Evolutionary conservation across 2,113 vertebrate species (phyloP).

Genomic region (Heterotis niloticus): DNA sequence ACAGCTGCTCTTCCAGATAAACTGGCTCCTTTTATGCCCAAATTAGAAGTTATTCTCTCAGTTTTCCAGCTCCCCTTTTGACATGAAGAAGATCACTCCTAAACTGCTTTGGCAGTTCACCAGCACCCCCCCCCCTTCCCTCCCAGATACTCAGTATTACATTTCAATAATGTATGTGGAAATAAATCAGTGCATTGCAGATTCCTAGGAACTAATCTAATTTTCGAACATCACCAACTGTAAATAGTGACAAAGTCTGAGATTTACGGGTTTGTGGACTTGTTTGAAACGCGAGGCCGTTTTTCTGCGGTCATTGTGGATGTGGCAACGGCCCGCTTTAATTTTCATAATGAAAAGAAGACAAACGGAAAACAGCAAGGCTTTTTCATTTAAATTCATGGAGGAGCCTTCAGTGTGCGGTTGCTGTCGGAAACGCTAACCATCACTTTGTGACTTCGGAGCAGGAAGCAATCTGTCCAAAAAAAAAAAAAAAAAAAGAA

Average conservation of each 20-base stretch:
- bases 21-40: constrained; percentile 5
- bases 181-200: background rate
- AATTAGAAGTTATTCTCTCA: constrained; percentile 4
- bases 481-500: background rate
- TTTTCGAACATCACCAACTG: too few relatives aligned
- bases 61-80: background rate
- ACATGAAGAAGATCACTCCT: constrained; percentile 8
- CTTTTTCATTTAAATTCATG: background rate
- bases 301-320: background rate
- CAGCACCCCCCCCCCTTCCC: background rate
- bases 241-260: background rate
- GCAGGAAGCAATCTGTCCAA: background rate
- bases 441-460: background rate
- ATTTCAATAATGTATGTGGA: background rate
- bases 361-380: background rate
- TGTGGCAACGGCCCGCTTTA: background rate
- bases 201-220: background rate
- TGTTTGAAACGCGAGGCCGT: background rate
- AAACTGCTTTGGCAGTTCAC: background rate
- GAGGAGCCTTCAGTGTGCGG: background rate
- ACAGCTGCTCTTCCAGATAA: constrained; percentile 24
- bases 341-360: background rate
- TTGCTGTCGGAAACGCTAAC: background rate
- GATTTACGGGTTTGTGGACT: background rate
- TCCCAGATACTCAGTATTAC: background rate